These are phyloP conservation scores for Ctenomys sociabilis DNA, from an alignment of 2,113 vertebrate species.

Conservation along the genomic window DNA sequence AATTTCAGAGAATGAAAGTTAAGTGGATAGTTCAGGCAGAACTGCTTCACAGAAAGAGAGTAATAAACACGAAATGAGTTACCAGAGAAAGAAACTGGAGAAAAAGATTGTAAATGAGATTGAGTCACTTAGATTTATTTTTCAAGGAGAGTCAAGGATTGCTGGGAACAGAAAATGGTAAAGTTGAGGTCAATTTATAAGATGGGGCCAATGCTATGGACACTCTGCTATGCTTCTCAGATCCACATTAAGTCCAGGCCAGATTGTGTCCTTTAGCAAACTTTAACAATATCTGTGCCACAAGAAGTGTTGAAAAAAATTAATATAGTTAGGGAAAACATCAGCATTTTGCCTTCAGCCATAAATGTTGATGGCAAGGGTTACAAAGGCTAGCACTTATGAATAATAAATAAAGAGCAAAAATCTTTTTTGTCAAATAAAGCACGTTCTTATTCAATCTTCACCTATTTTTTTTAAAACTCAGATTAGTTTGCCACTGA, in stretches of 20 bases:
- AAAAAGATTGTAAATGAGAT: constrained; percentile 15
- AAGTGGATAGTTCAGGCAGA: not conserved
- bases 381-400: not conserved
- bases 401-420: constrained; percentile 13
- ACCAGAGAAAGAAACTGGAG: constrained; percentile 7
- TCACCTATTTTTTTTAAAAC: not conserved
- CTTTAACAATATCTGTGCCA: not conserved
- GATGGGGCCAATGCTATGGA: not conserved
- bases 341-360: not conserved
- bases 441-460: not conserved
- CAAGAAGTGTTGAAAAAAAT: not conserved
- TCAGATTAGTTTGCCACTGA: not conserved
- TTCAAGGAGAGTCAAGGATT: not conserved
- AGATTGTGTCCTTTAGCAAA: not conserved
- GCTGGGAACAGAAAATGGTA: not conserved
- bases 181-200: constrained; percentile 38
- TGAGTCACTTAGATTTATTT: constrained; percentile 28
- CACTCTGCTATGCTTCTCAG: not conserved
- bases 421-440: not conserved
- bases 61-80: constrained; percentile 50
- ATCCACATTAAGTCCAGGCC: not conserved
- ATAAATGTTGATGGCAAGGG: not conserved
- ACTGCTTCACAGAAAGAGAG: not conserved
- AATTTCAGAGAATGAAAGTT: constrained; percentile 32
- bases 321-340: not conserved